Base-by-base conservation (phyloP, 1,140 invertebrate species). In the Adelges cooleyi region DNA sequence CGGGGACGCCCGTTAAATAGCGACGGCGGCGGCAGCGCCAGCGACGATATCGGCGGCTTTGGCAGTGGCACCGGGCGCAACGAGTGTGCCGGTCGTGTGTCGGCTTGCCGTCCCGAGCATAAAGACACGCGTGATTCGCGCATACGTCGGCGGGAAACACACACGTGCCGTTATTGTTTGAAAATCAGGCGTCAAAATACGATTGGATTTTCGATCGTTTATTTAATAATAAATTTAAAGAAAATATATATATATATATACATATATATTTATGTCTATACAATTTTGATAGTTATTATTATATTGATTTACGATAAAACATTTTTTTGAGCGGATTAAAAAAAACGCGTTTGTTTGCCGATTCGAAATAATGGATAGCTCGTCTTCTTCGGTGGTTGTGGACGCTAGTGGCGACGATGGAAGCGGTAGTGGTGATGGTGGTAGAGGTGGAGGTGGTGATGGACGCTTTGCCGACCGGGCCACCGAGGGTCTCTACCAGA, bases 401-500 rank as follows among this genome's bases (percentile, higher is more conserved):
- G n/a, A n/a, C n/a, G n/a, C n/a, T n/a, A n/a, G n/a, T n/a, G n/a
- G 29, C 5, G 11, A 33, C 29, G 5, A 33, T 33, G 29, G 29
- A 33, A 36, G 9, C 38, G n/a, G n/a, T 40, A 40, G 9, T 48
- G n/a, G 6, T 48, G n/a, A 5, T 4, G 44, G n/a, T 5, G 20
- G 44, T 48, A 22, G 6, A 4, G 44, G 44, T 8, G n/a, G n/a
- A 6, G n/a, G 8, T 22, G 44, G 44, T 48, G 44, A 48, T 9
- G 29, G 46, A 18, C 29, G 46, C 17, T 51, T 52, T 36, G 48
- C 29, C 23, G 82, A 84, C 67, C 71, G 77, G 18, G 79, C 81
- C 40, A 77, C 89, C 49, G 87, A 90, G 72, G 79, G 80, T 69
- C 77, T 91, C 0, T 92, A 90, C 73, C 81, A 83, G 67, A 82